phyloP scores from a whole-genome alignment of 2,113 vertebrate genomes.

The Nibea coibor region DNA sequence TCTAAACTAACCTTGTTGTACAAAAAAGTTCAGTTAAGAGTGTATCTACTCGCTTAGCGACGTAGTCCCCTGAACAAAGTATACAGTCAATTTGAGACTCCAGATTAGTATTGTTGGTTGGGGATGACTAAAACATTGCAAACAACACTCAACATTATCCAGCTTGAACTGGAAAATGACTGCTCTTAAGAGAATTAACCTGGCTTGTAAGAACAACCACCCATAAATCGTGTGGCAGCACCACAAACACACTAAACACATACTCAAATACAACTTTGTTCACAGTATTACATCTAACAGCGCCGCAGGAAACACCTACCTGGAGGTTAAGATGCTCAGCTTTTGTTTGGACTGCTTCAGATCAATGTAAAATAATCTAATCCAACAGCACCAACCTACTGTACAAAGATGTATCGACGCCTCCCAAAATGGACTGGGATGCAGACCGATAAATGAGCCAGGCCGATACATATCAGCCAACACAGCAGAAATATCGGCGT shows the following conservation, averaged over 20 bases:
- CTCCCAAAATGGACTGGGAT: neutral
- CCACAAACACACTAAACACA: neutral
- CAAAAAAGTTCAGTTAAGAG: neutral
- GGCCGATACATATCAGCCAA: neutral
- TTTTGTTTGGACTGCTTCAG: neutral
- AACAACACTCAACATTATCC: neutral
- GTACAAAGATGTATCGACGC: neutral
- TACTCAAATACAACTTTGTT: neutral
- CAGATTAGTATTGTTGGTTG: slow-evolving; percentile 15
- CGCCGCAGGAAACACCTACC: neutral
- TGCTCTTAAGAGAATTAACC: slow-evolving; percentile 3
- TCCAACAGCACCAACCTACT: neutral
- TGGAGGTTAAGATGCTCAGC: neutral
- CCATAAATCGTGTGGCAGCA: neutral
- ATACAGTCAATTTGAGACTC: slow-evolving; percentile 42
- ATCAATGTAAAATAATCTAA: neutral
- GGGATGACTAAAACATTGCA: slow-evolving; percentile 36
- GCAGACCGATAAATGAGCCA: neutral
- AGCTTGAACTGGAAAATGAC: slow-evolving; percentile 37
- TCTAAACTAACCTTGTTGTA: neutral
- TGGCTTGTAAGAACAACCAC: slow-evolving; percentile 2
- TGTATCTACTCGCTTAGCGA: neutral
- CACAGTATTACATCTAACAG: too few relatives aligned
- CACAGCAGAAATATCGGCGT: neutral
- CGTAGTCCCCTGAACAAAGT: neutral